Base-by-base conservation (phyloP, 1,140 invertebrate genomes). In the Mactra quadrangularis region DNA sequence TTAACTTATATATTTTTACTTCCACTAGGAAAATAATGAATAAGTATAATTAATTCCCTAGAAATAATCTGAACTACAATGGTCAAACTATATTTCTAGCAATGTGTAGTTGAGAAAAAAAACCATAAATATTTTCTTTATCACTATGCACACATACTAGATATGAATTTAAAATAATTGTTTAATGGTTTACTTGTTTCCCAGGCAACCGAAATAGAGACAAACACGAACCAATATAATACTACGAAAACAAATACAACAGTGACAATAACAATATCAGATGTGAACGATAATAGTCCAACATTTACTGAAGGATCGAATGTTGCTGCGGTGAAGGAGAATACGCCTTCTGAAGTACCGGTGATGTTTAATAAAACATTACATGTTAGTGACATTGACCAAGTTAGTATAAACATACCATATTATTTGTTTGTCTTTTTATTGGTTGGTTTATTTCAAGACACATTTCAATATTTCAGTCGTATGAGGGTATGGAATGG, bases 201-300 rank as follows among this genome's bases (percentile, higher is more conserved):
- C n/a, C n/a, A n/a, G n/a, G n/a, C n/a, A n/a, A 29, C 59, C 19
- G 74, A 77, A 33, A 22, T 64, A 33, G 31, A 77, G n/a, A 27
- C 19, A 9, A 0, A 50, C 0, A 6, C n/a, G 15, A 29, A 27
- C 41, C 76, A 78, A 31, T 78, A 57, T n/a, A 47, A 59, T 17
- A 68, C 17, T 7, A 78, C 35, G 35, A 55, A 17, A 13, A 33
- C 76, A 13, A 25, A 27, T 38, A 78, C 76, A 35, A 68, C n/a
- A 38, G 62, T 78, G 0, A 78, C 76, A 33, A 45, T 78, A 17
- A 29, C 17, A 3, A 47, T 78, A 3, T 9, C 35, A 4, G 76
- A 78, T 38, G 29, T 68, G 6, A 50, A 78, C 33, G 76, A 78
- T 31, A 78, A 78, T n/a, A 0, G 13, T 55, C 76, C 76, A 22